phyloP scores from a whole-genome alignment of 2,797 vertebrate genomes.

The Periparus ater region DNA sequence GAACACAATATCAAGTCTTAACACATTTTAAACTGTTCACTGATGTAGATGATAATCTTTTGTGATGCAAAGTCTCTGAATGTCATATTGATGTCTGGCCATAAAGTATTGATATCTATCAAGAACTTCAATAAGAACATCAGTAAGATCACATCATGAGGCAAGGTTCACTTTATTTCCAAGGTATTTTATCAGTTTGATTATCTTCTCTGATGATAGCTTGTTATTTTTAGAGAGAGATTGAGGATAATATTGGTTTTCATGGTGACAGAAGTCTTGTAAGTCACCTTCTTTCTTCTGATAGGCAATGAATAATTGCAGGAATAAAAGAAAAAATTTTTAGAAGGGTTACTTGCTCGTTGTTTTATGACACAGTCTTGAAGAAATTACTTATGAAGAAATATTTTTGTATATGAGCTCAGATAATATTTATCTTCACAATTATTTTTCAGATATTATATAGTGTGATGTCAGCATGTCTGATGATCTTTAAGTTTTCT shows the following conservation, averaged over 20 bases:
- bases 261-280: background rate
- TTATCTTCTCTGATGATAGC: slow-evolving; percentile 20
- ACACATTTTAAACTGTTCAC: background rate
- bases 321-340: background rate
- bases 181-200: slow-evolving; percentile 34
- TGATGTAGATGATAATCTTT: slow-evolving; percentile 2
- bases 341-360: background rate
- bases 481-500: background rate
- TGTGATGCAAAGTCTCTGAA: slow-evolving; percentile 5
- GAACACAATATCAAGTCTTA: background rate
- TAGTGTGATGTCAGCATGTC: background rate
- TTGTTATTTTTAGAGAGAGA: slow-evolving; percentile 44
- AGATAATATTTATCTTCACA: background rate
- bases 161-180: slow-evolving; percentile 25
- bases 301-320: background rate
- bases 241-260: slow-evolving; percentile 18
- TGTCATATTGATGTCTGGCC: slow-evolving; percentile 42
- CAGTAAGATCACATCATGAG: slow-evolving; percentile 1
- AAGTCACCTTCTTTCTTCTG: slow-evolving; percentile 43
- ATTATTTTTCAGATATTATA: background rate
- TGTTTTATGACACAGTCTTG: background rate
- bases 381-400: background rate
- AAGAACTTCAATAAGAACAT: slow-evolving; percentile 30
- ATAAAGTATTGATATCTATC: slow-evolving; percentile 25
- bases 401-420: background rate